These are phyloP conservation scores for Cylloceria caligata DNA, from an alignment of 2,888 invertebrate species.

Conservation along the genomic window DNA sequence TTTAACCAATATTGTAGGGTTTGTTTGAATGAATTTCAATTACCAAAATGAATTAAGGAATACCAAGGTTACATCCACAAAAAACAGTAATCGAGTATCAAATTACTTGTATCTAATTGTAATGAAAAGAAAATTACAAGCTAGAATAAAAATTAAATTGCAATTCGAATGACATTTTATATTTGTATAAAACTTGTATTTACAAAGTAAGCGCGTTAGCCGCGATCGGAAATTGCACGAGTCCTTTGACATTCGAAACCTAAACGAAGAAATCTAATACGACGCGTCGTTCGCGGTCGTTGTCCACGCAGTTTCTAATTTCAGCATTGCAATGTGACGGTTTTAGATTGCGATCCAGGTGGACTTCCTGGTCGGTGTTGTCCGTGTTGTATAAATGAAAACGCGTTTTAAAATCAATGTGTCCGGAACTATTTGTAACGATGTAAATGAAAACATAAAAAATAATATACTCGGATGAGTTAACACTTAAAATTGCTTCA, in stretches of 20 bases:
- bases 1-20: not conserved
- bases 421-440: not conserved
- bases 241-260: conserved; percentile 14
- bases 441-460: not conserved
- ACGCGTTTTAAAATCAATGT: not conserved
- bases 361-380: conserved; percentile 25
- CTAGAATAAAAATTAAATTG: not conserved
- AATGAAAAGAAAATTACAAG: too few relatives aligned
- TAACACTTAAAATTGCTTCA: not conserved
- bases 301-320: conserved; percentile 20
- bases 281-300: conserved; percentile 5
- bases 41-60: not conserved
- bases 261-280: conserved; percentile 5
- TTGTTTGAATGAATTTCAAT: too few relatives aligned
- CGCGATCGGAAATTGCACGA: not conserved
- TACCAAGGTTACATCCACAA: not conserved
- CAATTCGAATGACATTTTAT: not conserved
- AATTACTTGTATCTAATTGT: too few relatives aligned
- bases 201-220: not conserved
- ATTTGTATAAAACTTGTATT: not conserved
- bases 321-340: conserved; percentile 13
- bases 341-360: conserved; percentile 33
- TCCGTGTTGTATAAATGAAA: conserved; percentile 13
- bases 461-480: not conserved
- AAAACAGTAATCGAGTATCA: not conserved